These are phyloP conservation scores for Stenichneumon culpator DNA, from an alignment of 2,888 invertebrate species.

Conservation along the genomic window DNA sequence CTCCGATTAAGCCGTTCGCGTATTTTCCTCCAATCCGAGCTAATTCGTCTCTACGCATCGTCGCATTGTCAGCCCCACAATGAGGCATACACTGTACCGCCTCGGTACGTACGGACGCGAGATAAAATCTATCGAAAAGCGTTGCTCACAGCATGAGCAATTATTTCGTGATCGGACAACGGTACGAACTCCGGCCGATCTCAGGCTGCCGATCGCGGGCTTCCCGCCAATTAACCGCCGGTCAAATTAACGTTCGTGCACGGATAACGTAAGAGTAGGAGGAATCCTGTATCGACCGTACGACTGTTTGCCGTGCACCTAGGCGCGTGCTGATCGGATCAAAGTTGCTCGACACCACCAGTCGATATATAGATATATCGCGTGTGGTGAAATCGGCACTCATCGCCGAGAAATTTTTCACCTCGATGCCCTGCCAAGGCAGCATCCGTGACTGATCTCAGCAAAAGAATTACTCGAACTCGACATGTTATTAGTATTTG, in stretches of 20 bases:
- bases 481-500: background rate
- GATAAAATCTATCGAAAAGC: constrained; percentile 38
- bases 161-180: constrained; percentile 45
- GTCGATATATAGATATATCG: constrained; percentile 17
- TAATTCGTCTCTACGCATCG: constrained; percentile 48
- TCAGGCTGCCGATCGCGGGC: constrained; percentile 36
- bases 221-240: constrained; percentile 63
- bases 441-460: constrained; percentile 16
- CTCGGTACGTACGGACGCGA: background rate
- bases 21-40: constrained; percentile 35
- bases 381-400: constrained; percentile 26
- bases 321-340: constrained; percentile 55
- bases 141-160: constrained; percentile 42
- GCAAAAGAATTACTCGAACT: constrained; percentile 5
- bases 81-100: background rate
- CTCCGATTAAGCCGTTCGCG: background rate
- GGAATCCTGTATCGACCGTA: constrained; percentile 34
- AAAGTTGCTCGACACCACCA: constrained; percentile 22
- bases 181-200: constrained; percentile 7
- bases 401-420: constrained; percentile 30
- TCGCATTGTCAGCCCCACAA: constrained; percentile 3
- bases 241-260: constrained; percentile 63
- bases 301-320: constrained; percentile 19
- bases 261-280: constrained; percentile 54
- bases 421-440: constrained; percentile 38